These are phyloP conservation scores for Drosophila phalerata DNA, from an alignment of 2,888 invertebrate genomes.

Conservation along the genomic window DNA sequence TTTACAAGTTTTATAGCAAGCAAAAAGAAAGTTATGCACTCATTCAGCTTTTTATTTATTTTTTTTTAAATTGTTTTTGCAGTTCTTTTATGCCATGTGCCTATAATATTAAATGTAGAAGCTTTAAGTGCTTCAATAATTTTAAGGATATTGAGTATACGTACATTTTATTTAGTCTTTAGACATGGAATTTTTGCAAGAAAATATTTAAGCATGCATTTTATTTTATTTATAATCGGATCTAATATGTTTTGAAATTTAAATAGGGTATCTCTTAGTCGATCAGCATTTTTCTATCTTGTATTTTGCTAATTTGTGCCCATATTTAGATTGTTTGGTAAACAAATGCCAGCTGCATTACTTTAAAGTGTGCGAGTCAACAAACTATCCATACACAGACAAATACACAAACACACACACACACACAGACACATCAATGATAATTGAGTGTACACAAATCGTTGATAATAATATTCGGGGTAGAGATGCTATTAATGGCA, in stretches of 20 bases:
- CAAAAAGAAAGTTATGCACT: neutral
- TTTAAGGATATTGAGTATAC: neutral
- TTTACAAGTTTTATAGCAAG: neutral
- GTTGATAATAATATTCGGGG: slow-evolving; percentile 48
- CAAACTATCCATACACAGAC: slow-evolving; percentile 8
- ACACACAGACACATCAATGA: slow-evolving; percentile 15
- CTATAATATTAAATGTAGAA: neutral
- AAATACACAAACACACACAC: neutral
- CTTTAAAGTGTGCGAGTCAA: slow-evolving; percentile 17
- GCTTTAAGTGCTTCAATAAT: no score
- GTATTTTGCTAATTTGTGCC: slow-evolving; percentile 21
- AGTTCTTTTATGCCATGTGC: neutral
- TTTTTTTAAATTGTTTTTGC: neutral
- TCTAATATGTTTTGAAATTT: neutral
- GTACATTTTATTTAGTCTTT: no score
- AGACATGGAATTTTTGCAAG: neutral
- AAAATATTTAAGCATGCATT: neutral
- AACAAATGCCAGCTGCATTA: slow-evolving; percentile 21
- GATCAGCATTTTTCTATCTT: neutral
- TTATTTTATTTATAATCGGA: no score
- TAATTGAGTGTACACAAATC: slow-evolving; percentile 55
- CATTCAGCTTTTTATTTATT: neutral
- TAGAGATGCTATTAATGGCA: slow-evolving; percentile 40
- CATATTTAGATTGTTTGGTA: slow-evolving; percentile 35
- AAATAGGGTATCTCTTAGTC: neutral